Conservation (phyloP, 2,888 invertebrate genomes). For the Mythimna pallens region DNA sequence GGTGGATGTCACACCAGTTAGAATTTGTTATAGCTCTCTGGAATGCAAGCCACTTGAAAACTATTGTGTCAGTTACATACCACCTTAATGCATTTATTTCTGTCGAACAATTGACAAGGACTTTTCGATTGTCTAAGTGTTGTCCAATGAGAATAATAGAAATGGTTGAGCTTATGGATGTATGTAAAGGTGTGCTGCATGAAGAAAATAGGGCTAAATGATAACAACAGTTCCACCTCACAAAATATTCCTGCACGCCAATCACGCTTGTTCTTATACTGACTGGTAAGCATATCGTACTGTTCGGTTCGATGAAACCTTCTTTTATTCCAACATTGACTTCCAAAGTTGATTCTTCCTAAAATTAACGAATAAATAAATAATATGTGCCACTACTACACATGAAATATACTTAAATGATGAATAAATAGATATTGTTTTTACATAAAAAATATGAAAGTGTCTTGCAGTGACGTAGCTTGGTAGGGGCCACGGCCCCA, state of each 20-base stretch:
- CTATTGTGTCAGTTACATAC: background rate
- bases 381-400: background rate
- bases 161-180: too few relatives aligned
- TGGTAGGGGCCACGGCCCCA: too few relatives aligned
- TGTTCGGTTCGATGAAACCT: conserved; percentile 85
- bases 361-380: conserved; percentile 21
- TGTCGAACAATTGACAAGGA: background rate
- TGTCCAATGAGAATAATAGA: background rate
- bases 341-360: conserved; percentile 75
- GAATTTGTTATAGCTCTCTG: too few relatives aligned
- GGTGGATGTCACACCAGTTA: too few relatives aligned
- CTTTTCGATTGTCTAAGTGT: background rate
- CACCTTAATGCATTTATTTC: background rate
- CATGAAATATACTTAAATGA: background rate
- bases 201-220: background rate
- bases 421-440: background rate
- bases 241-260: conserved; percentile 83
- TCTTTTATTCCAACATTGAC: conserved; percentile 78
- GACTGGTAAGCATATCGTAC: conserved; percentile 81
- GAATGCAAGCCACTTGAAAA: too few relatives aligned
- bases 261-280: conserved; percentile 84
- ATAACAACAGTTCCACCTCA: conserved; percentile 72
- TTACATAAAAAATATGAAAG: too few relatives aligned
- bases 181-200: background rate
- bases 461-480: too few relatives aligned